phyloP scores from a whole-genome alignment of 2,797 vertebrate species.

The Philypnodon macrostomus region DNA sequence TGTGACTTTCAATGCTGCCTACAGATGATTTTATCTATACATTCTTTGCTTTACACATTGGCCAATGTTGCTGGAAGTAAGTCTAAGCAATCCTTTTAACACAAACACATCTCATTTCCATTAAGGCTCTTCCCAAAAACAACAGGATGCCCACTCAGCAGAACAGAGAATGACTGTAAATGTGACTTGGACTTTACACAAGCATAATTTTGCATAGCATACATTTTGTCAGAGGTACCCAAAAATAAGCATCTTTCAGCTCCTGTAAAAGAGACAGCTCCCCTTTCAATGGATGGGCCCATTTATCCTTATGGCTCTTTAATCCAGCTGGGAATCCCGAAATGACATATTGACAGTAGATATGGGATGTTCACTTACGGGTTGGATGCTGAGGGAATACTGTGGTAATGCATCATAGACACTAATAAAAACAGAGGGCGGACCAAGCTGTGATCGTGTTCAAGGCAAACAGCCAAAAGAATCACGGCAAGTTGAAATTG shows the following conservation, averaged over 20 bases:
- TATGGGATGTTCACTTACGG: slow-evolving; percentile 4
- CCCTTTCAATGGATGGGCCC: neutral
- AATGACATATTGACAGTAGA: slow-evolving; percentile 15
- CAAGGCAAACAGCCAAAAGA: neutral
- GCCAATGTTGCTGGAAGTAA: neutral
- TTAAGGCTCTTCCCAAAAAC: slow-evolving; percentile 15
- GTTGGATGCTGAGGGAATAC: slow-evolving; percentile 13
- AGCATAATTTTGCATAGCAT: slow-evolving; percentile 19
- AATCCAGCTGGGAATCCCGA: slow-evolving; percentile 1
- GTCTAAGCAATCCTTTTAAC: slow-evolving; percentile 7
- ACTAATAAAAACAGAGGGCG: neutral
- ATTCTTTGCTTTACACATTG: neutral
- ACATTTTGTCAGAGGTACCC: slow-evolving; percentile 15
- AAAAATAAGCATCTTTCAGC: slow-evolving; percentile 20
- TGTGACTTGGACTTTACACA: slow-evolving; percentile 24
- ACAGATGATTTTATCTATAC: too few relatives aligned
- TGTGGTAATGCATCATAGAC: neutral
- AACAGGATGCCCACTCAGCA: slow-evolving; percentile 33
- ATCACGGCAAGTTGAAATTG: neutral
- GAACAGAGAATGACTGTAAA: slow-evolving; percentile 16
- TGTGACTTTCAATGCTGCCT: too few relatives aligned
- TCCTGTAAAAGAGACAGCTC: neutral
- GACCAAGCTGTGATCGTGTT: neutral
- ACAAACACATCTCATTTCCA: neutral
- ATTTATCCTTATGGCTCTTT: slow-evolving; percentile 19